These are phyloP conservation scores for Cyphomyrus discorhynchus DNA, from an alignment of 2,113 vertebrate species.

Conservation along the genomic window DNA sequence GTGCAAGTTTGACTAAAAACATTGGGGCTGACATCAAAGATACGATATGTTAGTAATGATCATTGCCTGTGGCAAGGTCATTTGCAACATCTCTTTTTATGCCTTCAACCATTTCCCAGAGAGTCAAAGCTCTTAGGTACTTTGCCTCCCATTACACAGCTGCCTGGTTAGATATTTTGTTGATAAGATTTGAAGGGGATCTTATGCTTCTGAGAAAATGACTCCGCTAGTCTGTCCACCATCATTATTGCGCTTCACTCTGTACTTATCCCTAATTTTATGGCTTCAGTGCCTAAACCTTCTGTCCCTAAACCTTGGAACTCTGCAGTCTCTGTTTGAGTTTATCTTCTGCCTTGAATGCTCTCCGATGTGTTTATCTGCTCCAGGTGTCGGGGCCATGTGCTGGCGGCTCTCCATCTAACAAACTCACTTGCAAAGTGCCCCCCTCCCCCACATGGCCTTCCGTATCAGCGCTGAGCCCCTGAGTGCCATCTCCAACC, in stretches of 20 bases:
- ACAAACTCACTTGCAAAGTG: background rate
- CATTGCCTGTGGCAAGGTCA: background rate
- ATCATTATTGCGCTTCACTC: background rate
- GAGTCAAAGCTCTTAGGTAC: background rate
- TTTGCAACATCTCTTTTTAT: background rate
- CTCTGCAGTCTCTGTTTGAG: background rate
- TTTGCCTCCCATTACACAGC: background rate
- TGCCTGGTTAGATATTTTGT: background rate
- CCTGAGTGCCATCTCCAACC: slow-evolving; percentile 15
- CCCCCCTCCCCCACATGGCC: background rate
- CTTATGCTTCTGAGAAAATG: background rate
- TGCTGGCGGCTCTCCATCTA: background rate
- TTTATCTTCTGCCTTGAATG: background rate
- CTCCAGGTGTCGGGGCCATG: background rate
- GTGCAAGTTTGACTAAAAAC: background rate
- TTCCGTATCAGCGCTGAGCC: background rate
- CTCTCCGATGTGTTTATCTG: background rate
- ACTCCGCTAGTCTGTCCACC: background rate
- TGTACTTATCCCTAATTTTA: background rate
- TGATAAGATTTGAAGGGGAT: background rate
- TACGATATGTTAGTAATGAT: background rate
- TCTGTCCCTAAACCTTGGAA: background rate
- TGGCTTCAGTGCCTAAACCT: background rate
- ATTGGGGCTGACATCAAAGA: background rate
- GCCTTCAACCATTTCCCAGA: background rate